A percentile compares a stretch with the other conserved stretches of the same genome.
These are phyloP conservation scores for Patella caerulea DNA, from an alignment of 2,888 invertebrate species.

Conservation along the genomic window DNA sequence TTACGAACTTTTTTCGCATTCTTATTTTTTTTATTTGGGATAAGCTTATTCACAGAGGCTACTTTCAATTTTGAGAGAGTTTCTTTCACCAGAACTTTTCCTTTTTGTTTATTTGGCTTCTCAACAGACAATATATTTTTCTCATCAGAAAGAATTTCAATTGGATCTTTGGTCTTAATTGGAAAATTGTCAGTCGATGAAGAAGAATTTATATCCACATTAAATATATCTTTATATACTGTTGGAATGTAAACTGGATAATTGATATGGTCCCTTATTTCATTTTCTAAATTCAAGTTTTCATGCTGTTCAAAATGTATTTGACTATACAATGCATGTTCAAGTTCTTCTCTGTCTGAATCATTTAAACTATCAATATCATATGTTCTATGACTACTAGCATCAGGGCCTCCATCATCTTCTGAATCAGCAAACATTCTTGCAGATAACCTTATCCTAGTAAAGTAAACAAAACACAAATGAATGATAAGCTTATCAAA, in stretches of 20 bases:
- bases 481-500: no score
- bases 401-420: no score
- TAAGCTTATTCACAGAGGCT: neutral
- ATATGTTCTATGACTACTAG: neutral
- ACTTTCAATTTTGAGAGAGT: neutral
- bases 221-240: no score
- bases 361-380: conserved; percentile 5
- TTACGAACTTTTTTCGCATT: neutral
- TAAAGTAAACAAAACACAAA: no score
- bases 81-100: neutral
- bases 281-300: neutral
- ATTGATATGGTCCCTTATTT: neutral
- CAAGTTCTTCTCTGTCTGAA: conserved; percentile 26
- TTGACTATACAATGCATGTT: conserved; percentile 37
- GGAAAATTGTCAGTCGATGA: neutral
- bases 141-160: no score
- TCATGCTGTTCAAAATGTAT: conserved; percentile 27
- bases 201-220: neutral
- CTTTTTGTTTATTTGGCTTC: neutral
- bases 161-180: neutral
- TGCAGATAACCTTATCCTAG: no score
- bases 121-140: neutral
- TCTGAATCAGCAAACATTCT: no score
- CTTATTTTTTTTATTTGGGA: neutral
- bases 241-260: neutral